Evolutionary conservation across 2,888 invertebrate species (phyloP).

Genomic region (Campaea margaritaria): DNA sequence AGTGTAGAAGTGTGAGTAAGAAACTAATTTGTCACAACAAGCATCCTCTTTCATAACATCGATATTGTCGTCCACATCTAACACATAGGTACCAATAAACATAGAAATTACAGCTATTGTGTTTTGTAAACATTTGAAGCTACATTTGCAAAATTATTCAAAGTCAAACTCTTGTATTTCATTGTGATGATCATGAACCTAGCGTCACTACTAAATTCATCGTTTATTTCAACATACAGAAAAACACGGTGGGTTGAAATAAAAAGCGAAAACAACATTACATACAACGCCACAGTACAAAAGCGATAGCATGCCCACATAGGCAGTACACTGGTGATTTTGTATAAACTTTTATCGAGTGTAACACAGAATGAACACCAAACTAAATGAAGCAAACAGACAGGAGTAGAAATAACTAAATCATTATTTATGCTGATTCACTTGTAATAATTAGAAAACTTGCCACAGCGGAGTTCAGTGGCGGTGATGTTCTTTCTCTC

Average conservation of each 20-base stretch:
- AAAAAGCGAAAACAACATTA: constrained; percentile 68
- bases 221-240: constrained; percentile 61
- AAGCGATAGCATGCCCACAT: constrained; percentile 80
- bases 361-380: constrained; percentile 59
- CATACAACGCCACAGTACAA: constrained; percentile 79
- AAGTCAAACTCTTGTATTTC: constrained; percentile 83
- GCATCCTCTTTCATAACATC: constrained; percentile 54
- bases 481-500: constrained; percentile 33
- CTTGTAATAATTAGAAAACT: constrained; percentile 16
- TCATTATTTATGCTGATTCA: constrained; percentile 16
- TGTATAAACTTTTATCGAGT: constrained; percentile 54
- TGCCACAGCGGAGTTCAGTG: constrained; percentile 15
- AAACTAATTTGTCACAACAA: constrained; percentile 51
- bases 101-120: constrained; percentile 60
- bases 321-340: constrained; percentile 71
- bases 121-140: constrained; percentile 58
- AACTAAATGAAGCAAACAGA: constrained; percentile 65
- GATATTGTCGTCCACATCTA: constrained; percentile 58
- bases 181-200: constrained; percentile 77
- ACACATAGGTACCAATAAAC: constrained; percentile 57
- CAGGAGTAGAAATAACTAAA: constrained; percentile 43
- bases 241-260: constrained; percentile 71
- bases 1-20: constrained; percentile 15
- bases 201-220: constrained; percentile 68
- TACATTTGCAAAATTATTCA: constrained; percentile 74